Percentiles rank a stretch among this genome's conserved stretches.
These are phyloP conservation scores for Phenacoccus solenopsis DNA, from an alignment of 1,140 invertebrate species.

Conservation along the genomic window DNA sequence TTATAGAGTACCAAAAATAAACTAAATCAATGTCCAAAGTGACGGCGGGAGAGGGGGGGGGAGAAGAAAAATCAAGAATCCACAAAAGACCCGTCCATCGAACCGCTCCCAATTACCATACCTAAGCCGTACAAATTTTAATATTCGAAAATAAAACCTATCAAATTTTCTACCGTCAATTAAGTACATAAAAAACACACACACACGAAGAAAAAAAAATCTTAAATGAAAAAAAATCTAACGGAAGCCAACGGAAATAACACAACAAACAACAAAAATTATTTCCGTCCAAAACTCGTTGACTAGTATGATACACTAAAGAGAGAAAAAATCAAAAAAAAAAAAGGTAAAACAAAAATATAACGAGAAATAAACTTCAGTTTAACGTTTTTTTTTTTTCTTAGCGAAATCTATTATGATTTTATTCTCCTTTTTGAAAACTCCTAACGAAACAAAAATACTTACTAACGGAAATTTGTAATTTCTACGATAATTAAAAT, in stretches of 20 bases:
- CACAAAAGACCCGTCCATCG: too few relatives aligned
- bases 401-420: too few relatives aligned
- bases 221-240: conserved; percentile 4
- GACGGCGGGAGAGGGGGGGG: too few relatives aligned
- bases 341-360: conserved; percentile 10
- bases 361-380: background rate
- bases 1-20: too few relatives aligned
- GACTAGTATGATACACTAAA: conserved; percentile 14
- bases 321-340: background rate
- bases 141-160: background rate
- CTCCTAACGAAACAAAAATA: conserved; percentile 8
- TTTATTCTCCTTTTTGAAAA: background rate
- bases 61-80: too few relatives aligned
- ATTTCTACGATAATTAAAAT: background rate
- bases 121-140: background rate
- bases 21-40: too few relatives aligned
- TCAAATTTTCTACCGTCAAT: background rate
- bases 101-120: too few relatives aligned
- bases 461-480: background rate
- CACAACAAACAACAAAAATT: conserved; percentile 14
- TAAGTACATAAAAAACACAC: background rate
- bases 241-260: conserved; percentile 11
- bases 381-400: too few relatives aligned
- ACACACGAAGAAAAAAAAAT: background rate
- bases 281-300: conserved; percentile 10